Evolutionary conservation across 1,140 invertebrate genomes (phyloP).

Genomic region (Harpegnathos saltator): DNA sequence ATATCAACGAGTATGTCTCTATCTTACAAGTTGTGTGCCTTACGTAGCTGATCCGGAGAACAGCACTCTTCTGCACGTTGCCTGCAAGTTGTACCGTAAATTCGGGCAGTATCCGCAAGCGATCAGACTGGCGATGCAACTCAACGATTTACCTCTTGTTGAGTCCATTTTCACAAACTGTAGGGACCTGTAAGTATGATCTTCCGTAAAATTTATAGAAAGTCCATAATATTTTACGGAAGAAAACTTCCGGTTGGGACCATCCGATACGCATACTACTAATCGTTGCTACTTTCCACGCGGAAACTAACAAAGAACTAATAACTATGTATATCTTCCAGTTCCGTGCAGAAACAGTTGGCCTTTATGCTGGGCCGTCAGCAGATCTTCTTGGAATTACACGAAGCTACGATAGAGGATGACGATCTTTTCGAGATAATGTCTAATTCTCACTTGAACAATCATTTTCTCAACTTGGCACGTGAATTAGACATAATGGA

Average conservation of each 20-base stretch:
- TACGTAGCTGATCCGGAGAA: slow-evolving; percentile 99
- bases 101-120: slow-evolving; percentile 98
- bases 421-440: slow-evolving; percentile 98
- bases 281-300: no score
- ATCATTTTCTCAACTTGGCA: slow-evolving; percentile 97
- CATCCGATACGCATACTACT: background rate
- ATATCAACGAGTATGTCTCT: slow-evolving; percentile 97
- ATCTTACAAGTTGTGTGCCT: slow-evolving; percentile 98
- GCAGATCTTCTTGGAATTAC: slow-evolving; percentile 94
- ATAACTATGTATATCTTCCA: slow-evolving; percentile 79
- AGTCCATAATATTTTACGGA: no score
- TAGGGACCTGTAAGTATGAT: slow-evolving; percentile 92
- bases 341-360: slow-evolving; percentile 96
- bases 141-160: slow-evolving; percentile 95
- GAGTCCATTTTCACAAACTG: slow-evolving; percentile 95
- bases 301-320: background rate
- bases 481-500: slow-evolving; percentile 99
- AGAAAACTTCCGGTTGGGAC: background rate
- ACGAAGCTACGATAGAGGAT: slow-evolving; percentile 90
- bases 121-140: slow-evolving; percentile 96
- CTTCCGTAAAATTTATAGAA: background rate
- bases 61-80: slow-evolving; percentile 93
- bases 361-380: slow-evolving; percentile 99
- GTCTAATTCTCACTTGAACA: slow-evolving; percentile 98
- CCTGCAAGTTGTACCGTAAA: slow-evolving; percentile 95